Conservation (phyloP, 92 coral and sea anemone genomes). For the Epizoanthus fatuus region DNA sequence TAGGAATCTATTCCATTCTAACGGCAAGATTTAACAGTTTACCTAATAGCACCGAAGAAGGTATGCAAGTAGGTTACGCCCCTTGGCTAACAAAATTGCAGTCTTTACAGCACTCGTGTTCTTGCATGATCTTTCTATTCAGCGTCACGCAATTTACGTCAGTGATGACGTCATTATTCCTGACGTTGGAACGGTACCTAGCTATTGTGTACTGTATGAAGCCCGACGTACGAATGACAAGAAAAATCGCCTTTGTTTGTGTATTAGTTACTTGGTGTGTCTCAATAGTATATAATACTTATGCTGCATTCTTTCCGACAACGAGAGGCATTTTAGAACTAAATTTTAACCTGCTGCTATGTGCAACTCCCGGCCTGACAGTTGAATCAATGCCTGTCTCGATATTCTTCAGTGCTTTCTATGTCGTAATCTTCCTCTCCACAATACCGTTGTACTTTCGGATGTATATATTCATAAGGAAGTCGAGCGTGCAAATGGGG, state of each 20-base stretch:
- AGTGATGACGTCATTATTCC: slow-evolving; percentile 22
- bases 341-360: background rate
- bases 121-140: slow-evolving; percentile 24
- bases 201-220: slow-evolving; percentile 38
- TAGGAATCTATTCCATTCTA: slow-evolving; percentile 7
- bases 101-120: background rate
- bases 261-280: slow-evolving; percentile 3
- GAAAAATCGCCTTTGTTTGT: background rate
- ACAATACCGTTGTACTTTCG: slow-evolving; percentile 25
- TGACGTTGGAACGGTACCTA: slow-evolving; percentile 15
- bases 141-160: slow-evolving; percentile 23
- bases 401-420: background rate
- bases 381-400: slow-evolving; percentile 2
- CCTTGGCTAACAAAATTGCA: background rate
- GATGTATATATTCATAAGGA: slow-evolving; percentile 17
- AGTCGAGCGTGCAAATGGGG: slow-evolving; percentile 3
- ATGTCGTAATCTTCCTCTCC: background rate
- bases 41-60: slow-evolving; percentile 5
- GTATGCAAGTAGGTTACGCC: background rate
- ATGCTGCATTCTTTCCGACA: background rate
- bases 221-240: slow-evolving; percentile 17
- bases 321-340: background rate
- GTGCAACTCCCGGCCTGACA: background rate
- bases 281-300: background rate
- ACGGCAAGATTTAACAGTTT: slow-evolving; percentile 22